These are phyloP conservation scores for Agelaius phoeniceus DNA, from an alignment of 2,113 vertebrate genomes.

Conservation along the genomic window DNA sequence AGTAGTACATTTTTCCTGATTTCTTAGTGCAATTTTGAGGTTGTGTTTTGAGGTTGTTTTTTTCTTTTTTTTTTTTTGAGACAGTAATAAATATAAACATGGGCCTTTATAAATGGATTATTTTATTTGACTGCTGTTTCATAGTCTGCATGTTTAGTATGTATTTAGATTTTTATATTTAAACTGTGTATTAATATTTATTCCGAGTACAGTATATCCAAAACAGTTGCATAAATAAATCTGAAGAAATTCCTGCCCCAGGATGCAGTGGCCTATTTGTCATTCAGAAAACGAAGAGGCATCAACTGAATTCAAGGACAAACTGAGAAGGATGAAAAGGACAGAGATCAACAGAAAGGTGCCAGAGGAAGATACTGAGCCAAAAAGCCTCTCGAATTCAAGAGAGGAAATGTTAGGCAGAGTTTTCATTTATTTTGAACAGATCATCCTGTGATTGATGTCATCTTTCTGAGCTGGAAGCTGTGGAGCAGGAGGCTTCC, in stretches of 20 bases:
- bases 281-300: constrained; percentile 15
- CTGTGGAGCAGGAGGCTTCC: neutral
- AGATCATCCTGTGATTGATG: neutral
- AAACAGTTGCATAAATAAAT: constrained; percentile 3
- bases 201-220: neutral
- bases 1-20: neutral
- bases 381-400: neutral
- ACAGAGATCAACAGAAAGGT: constrained; percentile 44
- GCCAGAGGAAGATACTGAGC: constrained; percentile 21
- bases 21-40: neutral
- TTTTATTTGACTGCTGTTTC: neutral
- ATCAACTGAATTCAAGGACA: constrained; percentile 38
- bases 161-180: neutral
- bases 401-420: neutral
- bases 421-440: neutral
- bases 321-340: constrained; percentile 9
- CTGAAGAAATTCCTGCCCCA: neutral
- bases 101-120: neutral
- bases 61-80: neutral
- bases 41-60: neutral
- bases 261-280: constrained; percentile 9
- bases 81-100: neutral
- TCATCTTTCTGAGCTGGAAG: neutral
- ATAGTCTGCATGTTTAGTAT: neutral
- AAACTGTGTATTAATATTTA: neutral